phyloP scores from a whole-genome alignment of 2,113 vertebrate genomes.

The Lipophrys pholis region DNA sequence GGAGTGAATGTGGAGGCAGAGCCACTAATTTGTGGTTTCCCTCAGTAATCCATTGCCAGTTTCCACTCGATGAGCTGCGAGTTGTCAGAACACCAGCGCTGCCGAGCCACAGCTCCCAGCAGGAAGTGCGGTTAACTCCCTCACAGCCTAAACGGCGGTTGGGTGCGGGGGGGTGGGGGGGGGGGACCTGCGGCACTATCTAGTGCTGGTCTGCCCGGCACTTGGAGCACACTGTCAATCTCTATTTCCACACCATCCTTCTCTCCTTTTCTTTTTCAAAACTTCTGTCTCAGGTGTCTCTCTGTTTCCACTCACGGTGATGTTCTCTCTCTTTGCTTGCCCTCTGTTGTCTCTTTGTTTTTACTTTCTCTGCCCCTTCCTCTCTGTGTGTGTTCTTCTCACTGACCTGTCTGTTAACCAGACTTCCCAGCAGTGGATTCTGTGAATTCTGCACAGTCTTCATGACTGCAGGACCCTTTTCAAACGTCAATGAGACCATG shows the following conservation, averaged over 20 bases:
- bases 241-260: conserved; percentile 8
- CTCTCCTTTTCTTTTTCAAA: conserved; percentile 2
- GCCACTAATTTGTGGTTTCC: conserved; percentile 69
- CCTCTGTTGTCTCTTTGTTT: conserved; percentile 22
- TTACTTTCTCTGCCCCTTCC: background rate
- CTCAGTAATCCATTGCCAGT: conserved; percentile 64
- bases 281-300: conserved; percentile 18
- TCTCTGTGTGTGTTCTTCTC: conserved; percentile 1
- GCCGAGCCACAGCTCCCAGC: conserved; percentile 60
- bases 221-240: conserved; percentile 42
- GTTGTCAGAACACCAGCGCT: conserved; percentile 45
- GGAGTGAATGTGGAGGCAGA: conserved; percentile 41
- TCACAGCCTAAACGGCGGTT: conserved; percentile 44
- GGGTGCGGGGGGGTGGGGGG: conserved; percentile 14
- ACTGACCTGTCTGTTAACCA: conserved; percentile 51
- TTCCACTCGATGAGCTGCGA: conserved; percentile 56
- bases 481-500: conserved; percentile 57
- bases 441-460: conserved; percentile 26
- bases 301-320: background rate
- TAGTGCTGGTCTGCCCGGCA: conserved; percentile 13
- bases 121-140: conserved; percentile 53
- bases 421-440: conserved; percentile 21
- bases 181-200: too few relatives aligned
- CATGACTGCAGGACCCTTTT: conserved; percentile 26
- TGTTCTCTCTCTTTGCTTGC: conserved; percentile 9